Percentiles rank a stretch among this genome's conserved stretches.
Conservation (phyloP, 2,113 vertebrate genomes). For the Pterocles orientalis region DNA sequence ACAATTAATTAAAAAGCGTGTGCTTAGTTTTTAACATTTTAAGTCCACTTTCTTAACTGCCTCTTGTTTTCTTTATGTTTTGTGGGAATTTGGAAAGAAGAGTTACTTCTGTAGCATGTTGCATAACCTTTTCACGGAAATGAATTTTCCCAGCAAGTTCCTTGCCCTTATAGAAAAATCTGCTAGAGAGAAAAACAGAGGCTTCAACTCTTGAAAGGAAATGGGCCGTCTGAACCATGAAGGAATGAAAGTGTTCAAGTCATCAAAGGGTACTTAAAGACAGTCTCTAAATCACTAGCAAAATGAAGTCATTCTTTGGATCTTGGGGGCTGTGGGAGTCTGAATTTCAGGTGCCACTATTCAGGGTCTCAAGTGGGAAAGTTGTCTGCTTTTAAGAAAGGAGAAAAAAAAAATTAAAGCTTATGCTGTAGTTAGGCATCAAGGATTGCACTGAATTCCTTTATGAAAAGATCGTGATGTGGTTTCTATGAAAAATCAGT, state of each 20-base stretch:
- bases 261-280: conserved; percentile 31
- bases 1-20: neutral
- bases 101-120: neutral
- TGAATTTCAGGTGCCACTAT: conserved; percentile 9
- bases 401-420: neutral
- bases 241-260: neutral
- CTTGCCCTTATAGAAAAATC: neutral
- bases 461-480: neutral
- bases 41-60: neutral
- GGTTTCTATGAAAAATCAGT: neutral
- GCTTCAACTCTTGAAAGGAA: conserved; percentile 5
- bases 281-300: neutral
- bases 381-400: neutral
- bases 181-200: neutral
- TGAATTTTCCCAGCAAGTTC: conserved; percentile 7
- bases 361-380: neutral
- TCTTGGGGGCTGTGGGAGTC: neutral
- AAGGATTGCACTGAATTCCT: neutral
- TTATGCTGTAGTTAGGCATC: neutral
- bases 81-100: neutral
- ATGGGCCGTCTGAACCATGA: neutral
- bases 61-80: neutral
- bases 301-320: conserved; percentile 16
- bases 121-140: neutral
- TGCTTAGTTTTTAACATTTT: neutral